phyloP scores from a whole-genome alignment of 2,113 vertebrate species.

The Xerus inauris region DNA sequence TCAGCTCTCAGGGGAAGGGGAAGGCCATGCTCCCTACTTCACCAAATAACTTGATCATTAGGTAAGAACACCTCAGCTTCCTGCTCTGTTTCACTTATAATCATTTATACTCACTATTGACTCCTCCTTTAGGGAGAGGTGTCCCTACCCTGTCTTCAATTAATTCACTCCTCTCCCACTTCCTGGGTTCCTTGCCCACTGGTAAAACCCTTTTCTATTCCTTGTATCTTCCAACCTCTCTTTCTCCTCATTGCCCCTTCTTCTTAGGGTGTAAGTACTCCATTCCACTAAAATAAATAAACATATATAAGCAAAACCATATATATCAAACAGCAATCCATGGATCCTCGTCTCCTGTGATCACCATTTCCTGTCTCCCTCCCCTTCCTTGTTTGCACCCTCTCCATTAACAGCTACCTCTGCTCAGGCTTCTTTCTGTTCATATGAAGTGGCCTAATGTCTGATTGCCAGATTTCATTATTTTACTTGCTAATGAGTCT shows the following conservation, averaged over 20 bases:
- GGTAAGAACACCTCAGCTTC: neutral
- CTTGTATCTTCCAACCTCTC: neutral
- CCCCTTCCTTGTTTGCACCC: neutral
- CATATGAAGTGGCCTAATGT: neutral
- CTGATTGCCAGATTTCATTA: neutral
- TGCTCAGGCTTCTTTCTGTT: neutral
- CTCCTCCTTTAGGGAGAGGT: neutral
- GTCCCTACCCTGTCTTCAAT: neutral
- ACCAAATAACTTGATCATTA: neutral
- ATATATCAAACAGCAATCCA: neutral
- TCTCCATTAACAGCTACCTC: neutral
- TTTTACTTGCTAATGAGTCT: neutral
- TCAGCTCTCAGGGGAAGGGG: neutral
- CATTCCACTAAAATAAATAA: constrained; percentile 9
- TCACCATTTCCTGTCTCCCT: neutral
- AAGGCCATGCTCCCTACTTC: neutral
- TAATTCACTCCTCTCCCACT: neutral
- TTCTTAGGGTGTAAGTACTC: neutral
- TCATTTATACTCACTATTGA: neutral
- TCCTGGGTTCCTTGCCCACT: neutral
- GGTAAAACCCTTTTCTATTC: neutral
- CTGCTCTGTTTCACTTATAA: neutral
- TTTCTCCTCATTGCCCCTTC: constrained; percentile 18
- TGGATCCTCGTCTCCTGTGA: neutral
- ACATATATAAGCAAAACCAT: neutral